Percentiles rank a stretch among this genome's conserved stretches.
phyloP scores from a whole-genome alignment of 2,113 vertebrate species.

The Clarias magur region DNA sequence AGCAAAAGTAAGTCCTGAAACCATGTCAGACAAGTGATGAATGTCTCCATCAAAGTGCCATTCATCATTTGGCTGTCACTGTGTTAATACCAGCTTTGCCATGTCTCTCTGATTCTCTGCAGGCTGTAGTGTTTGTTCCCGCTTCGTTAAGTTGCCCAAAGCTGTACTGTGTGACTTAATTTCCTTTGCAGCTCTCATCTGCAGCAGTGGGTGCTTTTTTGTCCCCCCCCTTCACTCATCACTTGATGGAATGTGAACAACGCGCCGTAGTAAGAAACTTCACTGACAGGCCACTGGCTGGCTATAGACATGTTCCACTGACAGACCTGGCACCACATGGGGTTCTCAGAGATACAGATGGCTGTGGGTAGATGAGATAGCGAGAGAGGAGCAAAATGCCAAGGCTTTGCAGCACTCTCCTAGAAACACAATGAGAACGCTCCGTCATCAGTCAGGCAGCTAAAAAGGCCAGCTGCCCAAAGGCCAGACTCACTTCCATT shows the following conservation, averaged over 20 bases:
- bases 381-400: conserved; percentile 46
- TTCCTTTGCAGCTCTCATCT: conserved; percentile 3
- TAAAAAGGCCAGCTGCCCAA: conserved; percentile 46
- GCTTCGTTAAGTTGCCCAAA: background rate
- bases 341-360: conserved; percentile 26
- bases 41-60: conserved; percentile 42
- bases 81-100: conserved; percentile 10
- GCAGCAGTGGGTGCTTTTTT: background rate
- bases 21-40: conserved; percentile 36
- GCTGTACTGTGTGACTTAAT: conserved; percentile 23
- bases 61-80: conserved; percentile 44
- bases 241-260: background rate
- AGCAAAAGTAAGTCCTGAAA: conserved; percentile 19
- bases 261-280: conserved; percentile 32
- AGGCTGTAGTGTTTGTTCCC: conserved; percentile 29
- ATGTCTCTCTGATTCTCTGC: conserved; percentile 16
- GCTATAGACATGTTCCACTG: conserved; percentile 30
- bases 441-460: conserved; percentile 56
- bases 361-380: conserved; percentile 32
- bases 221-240: background rate
- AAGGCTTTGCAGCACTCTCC: conserved; percentile 35
- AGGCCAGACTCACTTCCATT: conserved; percentile 21
- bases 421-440: conserved; percentile 32
- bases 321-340: conserved; percentile 33
- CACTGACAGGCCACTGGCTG: conserved; percentile 30